Percentiles rank a stretch among this genome's conserved stretches.
Evolutionary conservation across 2,797 vertebrate species (phyloP).

Genomic region (Calcarius lapponicus): DNA sequence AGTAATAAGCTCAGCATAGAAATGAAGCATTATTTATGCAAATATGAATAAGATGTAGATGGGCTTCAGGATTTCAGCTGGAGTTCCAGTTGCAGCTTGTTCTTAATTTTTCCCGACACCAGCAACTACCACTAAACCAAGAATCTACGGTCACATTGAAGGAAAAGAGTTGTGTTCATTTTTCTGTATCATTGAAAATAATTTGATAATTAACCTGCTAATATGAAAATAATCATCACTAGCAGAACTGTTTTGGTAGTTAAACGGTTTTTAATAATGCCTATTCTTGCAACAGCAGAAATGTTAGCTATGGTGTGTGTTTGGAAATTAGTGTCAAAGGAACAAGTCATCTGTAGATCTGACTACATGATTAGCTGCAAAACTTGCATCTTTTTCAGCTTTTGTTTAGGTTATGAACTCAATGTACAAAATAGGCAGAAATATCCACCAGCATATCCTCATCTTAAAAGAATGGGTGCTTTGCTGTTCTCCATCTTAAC

Average conservation of each 20-base stretch:
- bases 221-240: not conserved
- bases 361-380: not conserved
- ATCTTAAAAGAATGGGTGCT: not conserved
- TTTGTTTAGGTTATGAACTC: not conserved
- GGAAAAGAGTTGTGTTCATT: not conserved
- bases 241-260: not conserved
- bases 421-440: constrained; percentile 5
- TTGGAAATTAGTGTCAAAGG: not conserved
- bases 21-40: not conserved
- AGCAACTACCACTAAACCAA: not conserved
- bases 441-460: not conserved
- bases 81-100: not conserved
- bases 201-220: not conserved
- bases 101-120: not conserved
- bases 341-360: not conserved
- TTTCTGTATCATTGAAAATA: not conserved
- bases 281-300: not conserved
- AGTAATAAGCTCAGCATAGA: not conserved
- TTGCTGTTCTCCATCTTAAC: not conserved
- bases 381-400: not conserved
- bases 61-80: not conserved
- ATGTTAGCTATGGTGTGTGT: not conserved
- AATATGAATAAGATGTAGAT: not conserved
- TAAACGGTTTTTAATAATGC: not conserved
- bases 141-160: not conserved